Evolutionary conservation across 2,797 vertebrate genomes (phyloP).

Genomic region (Phoebastria nigripes): DNA sequence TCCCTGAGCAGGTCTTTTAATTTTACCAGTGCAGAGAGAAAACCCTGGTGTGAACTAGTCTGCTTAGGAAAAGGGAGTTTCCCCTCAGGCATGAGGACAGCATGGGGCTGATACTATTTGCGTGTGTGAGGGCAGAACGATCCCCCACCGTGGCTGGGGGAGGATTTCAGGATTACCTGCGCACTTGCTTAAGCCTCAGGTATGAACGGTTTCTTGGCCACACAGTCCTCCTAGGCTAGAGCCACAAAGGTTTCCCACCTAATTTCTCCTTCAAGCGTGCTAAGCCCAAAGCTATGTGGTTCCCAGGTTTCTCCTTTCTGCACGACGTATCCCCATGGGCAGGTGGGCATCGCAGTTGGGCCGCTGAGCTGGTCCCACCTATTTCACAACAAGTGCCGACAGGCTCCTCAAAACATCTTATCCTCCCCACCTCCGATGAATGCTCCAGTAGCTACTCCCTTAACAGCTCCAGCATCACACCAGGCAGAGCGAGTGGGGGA

Average conservation of each 20-base stretch:
- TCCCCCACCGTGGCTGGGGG: not conserved
- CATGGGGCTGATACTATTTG: not conserved
- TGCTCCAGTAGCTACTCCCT: not conserved
- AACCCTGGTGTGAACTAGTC: not conserved
- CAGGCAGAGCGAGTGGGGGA: not conserved
- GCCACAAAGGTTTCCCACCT: not conserved
- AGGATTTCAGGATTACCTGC: not conserved
- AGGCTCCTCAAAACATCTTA: not conserved
- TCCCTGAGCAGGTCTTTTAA: not conserved
- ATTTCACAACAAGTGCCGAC: not conserved
- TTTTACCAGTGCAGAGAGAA: not conserved
- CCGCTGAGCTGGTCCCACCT: not conserved
- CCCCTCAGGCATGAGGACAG: not conserved
- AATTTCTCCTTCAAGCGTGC: not conserved
- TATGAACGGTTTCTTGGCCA: not conserved
- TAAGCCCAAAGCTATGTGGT: not conserved
- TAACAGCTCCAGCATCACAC: not conserved
- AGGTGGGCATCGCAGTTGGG: not conserved
- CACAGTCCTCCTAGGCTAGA: not conserved
- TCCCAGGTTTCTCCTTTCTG: not conserved
- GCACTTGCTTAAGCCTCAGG: not conserved
- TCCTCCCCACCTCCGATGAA: not conserved
- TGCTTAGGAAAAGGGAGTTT: not conserved
- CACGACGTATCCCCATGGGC: fast-evolving
- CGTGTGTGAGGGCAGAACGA: not conserved